Conservation (phyloP, 1,140 invertebrate species). For the Amphibalanus amphitrite region DNA sequence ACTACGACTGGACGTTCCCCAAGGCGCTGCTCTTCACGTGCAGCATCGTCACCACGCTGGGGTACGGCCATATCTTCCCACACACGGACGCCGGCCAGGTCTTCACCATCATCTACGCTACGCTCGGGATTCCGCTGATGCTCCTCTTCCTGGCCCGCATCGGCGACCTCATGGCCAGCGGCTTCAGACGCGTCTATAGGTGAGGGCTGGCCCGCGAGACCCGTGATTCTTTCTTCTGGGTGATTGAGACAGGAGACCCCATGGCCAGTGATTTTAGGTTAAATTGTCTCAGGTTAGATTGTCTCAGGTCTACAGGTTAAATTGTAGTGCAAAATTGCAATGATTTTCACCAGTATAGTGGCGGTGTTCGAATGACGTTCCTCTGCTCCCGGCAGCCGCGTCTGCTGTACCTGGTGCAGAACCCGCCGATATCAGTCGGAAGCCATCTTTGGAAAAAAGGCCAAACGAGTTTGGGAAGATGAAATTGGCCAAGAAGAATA, state of each 20-base stretch:
- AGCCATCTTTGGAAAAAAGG: background rate
- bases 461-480: background rate
- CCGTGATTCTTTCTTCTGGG: too few relatives aligned
- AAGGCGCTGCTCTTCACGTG: constrained; percentile 22
- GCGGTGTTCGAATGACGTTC: too few relatives aligned
- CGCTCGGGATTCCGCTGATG: constrained; percentile 20
- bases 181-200: constrained; percentile 35
- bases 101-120: constrained; percentile 17
- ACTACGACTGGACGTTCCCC: constrained; percentile 21
- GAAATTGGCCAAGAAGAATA: background rate
- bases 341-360: too few relatives aligned
- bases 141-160: constrained; percentile 22
- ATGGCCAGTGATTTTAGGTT: too few relatives aligned
- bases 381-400: background rate
- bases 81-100: constrained; percentile 18
- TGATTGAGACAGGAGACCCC: too few relatives aligned
- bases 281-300: too few relatives aligned
- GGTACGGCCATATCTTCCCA: constrained; percentile 21
- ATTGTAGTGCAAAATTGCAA: too few relatives aligned
- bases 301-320: too few relatives aligned
- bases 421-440: background rate
- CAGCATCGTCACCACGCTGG: constrained; percentile 22
- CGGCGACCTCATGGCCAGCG: constrained; percentile 18
- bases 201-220: too few relatives aligned
- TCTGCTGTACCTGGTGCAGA: background rate